Conservation (phyloP, 2,797 vertebrate genomes). For the Pseudotriccus pelzelni region DNA sequence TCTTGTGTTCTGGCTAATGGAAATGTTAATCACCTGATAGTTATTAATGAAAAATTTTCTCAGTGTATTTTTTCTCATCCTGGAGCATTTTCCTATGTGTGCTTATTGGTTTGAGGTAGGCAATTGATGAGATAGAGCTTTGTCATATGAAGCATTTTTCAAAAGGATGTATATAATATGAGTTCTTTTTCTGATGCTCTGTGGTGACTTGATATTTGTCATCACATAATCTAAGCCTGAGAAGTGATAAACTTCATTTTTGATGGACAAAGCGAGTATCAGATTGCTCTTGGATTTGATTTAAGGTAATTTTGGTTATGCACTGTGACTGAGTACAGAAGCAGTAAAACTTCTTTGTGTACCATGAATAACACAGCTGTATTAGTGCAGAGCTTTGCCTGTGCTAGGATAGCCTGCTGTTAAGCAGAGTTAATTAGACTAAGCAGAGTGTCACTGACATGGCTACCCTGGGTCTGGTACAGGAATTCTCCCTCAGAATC, state of each 20-base stretch:
- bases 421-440: background rate
- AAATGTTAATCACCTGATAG: background rate
- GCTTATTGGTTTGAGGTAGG: background rate
- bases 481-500: background rate
- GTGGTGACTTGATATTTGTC: background rate
- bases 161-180: background rate
- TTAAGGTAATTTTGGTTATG: background rate
- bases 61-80: background rate
- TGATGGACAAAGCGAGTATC: background rate
- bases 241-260: background rate
- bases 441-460: background rate
- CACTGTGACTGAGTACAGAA: background rate
- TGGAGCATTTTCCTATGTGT: background rate
- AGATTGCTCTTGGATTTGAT: background rate
- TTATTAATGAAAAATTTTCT: background rate
- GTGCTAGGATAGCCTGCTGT: background rate
- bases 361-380: background rate
- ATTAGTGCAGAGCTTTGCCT: background rate
- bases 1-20: conserved; percentile 5
- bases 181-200: background rate
- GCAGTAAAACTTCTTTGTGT: background rate
- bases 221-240: background rate
- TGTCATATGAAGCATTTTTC: background rate
- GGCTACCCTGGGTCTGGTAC: background rate
- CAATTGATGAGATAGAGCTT: background rate